phyloP scores from a whole-genome alignment of 2,797 vertebrate genomes.

The Avahi laniger region DNA sequence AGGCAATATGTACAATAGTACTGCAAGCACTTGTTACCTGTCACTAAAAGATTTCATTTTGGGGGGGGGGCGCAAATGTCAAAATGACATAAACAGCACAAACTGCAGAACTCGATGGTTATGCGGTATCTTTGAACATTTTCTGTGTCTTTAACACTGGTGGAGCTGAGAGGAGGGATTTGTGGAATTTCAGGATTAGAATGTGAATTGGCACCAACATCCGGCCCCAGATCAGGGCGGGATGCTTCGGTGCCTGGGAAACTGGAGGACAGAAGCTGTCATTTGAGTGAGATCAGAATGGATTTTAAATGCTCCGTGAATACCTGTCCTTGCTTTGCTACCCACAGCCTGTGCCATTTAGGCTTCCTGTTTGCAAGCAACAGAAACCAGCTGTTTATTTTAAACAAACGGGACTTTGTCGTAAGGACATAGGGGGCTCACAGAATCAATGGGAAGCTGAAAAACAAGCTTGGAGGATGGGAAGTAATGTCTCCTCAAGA shows the following conservation, averaged over 20 bases:
- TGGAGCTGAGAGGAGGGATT: not conserved
- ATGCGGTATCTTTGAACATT: rapidly evolving
- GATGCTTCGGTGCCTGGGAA: not conserved
- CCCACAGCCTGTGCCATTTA: not conserved
- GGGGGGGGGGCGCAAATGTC: not conserved
- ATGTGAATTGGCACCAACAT: not conserved
- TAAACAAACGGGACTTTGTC: not conserved
- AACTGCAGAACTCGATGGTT: not conserved
- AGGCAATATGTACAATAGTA: not conserved
- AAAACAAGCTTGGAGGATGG: not conserved
- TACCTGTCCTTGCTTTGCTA: not conserved
- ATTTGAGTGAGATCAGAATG: not conserved
- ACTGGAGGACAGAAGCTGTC: not conserved
- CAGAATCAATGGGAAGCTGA: not conserved
- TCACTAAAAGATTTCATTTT: not conserved
- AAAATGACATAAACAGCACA: not conserved
- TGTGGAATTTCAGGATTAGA: not conserved
- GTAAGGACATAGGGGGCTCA: not conserved
- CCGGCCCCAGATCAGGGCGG: not conserved
- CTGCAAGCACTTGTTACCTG: not conserved
- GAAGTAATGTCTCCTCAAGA: not conserved
- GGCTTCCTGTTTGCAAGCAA: not conserved
- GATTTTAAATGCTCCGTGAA: not conserved
- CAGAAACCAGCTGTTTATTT: not conserved
- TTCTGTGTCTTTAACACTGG: not conserved